Evolutionary conservation across 2,797 vertebrate species (phyloP).

Genomic region (Synanceia verrucosa): DNA sequence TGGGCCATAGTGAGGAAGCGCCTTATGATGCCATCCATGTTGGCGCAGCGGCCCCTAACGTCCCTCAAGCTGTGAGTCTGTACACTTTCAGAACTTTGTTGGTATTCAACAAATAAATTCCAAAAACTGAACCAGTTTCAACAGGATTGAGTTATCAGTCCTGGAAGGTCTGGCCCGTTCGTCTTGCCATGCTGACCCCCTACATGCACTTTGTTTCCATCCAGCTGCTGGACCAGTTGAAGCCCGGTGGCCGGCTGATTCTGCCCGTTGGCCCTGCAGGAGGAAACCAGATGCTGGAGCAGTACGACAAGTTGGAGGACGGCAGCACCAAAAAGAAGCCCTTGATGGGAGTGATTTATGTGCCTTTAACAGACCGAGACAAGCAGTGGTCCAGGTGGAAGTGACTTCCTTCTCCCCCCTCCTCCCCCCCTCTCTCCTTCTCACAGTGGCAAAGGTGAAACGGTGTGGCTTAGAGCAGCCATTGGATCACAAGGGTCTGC

Average conservation of each 20-base stretch:
- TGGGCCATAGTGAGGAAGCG: constrained; percentile 91
- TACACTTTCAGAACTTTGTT: background rate
- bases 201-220: background rate
- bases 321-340: constrained; percentile 99
- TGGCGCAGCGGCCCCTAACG: constrained; percentile 93
- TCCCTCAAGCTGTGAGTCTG: constrained; percentile 94
- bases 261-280: constrained; percentile 97
- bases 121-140: too few species aligned
- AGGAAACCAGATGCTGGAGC: constrained; percentile 99
- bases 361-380: constrained; percentile 99
- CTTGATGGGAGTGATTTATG: constrained; percentile 99
- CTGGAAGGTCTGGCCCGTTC: background rate
- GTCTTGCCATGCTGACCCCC: background rate
- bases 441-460: constrained; percentile 93
- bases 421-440: constrained; percentile 86
- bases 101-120: too few species aligned
- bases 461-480: constrained; percentile 91
- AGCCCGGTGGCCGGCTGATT: constrained; percentile 97
- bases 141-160: background rate
- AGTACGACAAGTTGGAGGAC: constrained; percentile 98
- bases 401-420: constrained; percentile 95
- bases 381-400: constrained; percentile 99
- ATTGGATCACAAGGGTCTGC: constrained; percentile 83
- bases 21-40: constrained; percentile 98
- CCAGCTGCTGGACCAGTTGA: constrained; percentile 97